Evolutionary conservation across 2,888 invertebrate genomes (phyloP), one percentile per base, ranked within the genome.

Genomic region (Torymus tubicola): DNA sequence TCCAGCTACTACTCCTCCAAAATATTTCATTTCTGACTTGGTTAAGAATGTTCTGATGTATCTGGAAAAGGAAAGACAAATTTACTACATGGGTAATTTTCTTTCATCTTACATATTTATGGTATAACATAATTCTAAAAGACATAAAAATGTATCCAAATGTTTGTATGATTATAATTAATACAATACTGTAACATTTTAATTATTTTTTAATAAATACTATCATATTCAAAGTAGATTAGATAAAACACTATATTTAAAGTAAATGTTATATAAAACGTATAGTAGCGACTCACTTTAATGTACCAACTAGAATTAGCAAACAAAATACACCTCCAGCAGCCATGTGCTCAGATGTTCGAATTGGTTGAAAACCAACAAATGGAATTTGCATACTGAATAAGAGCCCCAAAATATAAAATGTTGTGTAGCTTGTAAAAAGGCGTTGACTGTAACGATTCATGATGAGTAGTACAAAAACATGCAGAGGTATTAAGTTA

Each of bases 311-410:
- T 0, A 97, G 98, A 91, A 99, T 95, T 81, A 99, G 91, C 64
- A 99, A 92, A 0, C 96, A 97, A 92, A 99, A 99, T 2, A 99
- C 98, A 88, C 99, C 99, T 94, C 92, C 82, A 57, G 99, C 98
- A 58, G 99, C 99, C 99, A 99, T 99, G 89, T 99, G 99, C 92
- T 99, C 99, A 89, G 98, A 98, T 2, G 99, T 99, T 76, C 99
- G 93, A 82, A 99, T 98, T 11, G 99, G 99, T 92, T 99, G 99
- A 92, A 99, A 99, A 24, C 99, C 99, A 71, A 97, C 97, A 89
- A 97, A 97, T 10, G 97, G 97, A 86, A 97, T 96, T 92, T 99
- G 99, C 99, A 99, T 99, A 75, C 99, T 99, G 86, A 98, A 93
- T 81, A 99, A 92, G 63, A 99, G 93, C 21, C 99, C 99, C 81